These are phyloP conservation scores for Hippocampus zosterae DNA, from an alignment of 2,113 vertebrate genomes.

Conservation along the genomic window DNA sequence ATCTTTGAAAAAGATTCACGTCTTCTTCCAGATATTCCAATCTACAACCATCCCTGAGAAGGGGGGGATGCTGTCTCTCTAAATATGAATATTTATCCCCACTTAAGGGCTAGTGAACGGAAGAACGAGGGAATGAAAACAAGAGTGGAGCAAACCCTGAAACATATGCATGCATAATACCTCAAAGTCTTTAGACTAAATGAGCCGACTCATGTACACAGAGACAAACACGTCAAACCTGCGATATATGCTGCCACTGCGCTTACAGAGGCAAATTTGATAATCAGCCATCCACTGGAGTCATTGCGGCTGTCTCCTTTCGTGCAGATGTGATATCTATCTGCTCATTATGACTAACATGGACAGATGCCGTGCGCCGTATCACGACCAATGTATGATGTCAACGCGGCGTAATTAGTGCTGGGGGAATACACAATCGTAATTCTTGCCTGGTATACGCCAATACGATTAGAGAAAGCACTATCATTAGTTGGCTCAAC, in stretches of 20 bases:
- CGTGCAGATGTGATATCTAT: constrained; percentile 29
- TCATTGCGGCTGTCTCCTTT: constrained; percentile 34
- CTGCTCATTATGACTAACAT: constrained; percentile 35
- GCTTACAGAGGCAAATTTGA: constrained; percentile 52
- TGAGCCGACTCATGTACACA: constrained; percentile 3
- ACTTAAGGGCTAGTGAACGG: constrained; percentile 33
- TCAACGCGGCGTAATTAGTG: constrained; percentile 30
- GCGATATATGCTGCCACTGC: constrained; percentile 11
- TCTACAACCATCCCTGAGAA: constrained; percentile 16
- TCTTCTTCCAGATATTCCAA: constrained; percentile 43
- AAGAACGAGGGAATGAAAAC: constrained; percentile 11
- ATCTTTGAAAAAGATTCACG: constrained; percentile 35
- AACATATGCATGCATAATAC: constrained; percentile 18
- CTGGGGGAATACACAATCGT: constrained; percentile 17
- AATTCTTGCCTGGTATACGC: constrained; percentile 16
- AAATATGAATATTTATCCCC: constrained; percentile 26
- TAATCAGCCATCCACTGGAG: constrained; percentile 39
- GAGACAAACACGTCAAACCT: constrained; percentile 18
- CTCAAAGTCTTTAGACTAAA: constrained; percentile 17
- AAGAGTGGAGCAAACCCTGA: constrained; percentile 16
- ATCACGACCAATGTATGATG: constrained; percentile 38
- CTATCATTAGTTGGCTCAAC: neutral
- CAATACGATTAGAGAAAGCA: constrained; percentile 21
- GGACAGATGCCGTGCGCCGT: constrained; percentile 20
- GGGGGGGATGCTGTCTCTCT: constrained; percentile 11